phyloP scores from a whole-genome alignment of 2,113 vertebrate genomes.

The Chionodraco myersi region DNA sequence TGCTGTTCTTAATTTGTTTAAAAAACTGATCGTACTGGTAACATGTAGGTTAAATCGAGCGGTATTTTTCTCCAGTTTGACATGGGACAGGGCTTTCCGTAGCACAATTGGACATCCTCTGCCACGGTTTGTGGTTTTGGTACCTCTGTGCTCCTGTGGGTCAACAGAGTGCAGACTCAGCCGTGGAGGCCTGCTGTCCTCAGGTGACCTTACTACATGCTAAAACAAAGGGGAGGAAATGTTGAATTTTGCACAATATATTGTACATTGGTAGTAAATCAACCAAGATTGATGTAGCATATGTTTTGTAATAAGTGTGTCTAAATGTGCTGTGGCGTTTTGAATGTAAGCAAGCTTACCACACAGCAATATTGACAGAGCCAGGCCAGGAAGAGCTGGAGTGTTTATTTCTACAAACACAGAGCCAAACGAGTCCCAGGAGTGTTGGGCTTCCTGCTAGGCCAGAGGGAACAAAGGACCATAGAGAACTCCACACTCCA shows the following conservation, averaged over 20 bases:
- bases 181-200: constrained; percentile 54
- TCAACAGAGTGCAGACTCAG: constrained; percentile 56
- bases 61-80: no score
- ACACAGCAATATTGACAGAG: constrained; percentile 40
- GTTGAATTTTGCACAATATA: not conserved
- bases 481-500: constrained; percentile 70
- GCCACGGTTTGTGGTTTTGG: constrained; percentile 19
- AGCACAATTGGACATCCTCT: constrained; percentile 61
- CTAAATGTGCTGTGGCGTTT: constrained; percentile 31
- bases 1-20: no score
- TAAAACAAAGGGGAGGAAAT: not conserved
- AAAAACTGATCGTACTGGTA: no score
- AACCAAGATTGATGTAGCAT: constrained; percentile 1
- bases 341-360: constrained; percentile 24
- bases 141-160: constrained; percentile 22
- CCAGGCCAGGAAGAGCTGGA: constrained; percentile 59
- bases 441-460: constrained; percentile 75
- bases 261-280: not conserved
- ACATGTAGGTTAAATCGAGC: no score
- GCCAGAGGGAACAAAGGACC: constrained; percentile 75
- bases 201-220: constrained; percentile 56
- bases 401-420: constrained; percentile 53
- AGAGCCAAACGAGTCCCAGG: constrained; percentile 74
- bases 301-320: constrained; percentile 15
- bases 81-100: constrained; percentile 44